These are phyloP conservation scores for Salarias fasciatus DNA, from an alignment of 2,797 vertebrate species.

Conservation along the genomic window DNA sequence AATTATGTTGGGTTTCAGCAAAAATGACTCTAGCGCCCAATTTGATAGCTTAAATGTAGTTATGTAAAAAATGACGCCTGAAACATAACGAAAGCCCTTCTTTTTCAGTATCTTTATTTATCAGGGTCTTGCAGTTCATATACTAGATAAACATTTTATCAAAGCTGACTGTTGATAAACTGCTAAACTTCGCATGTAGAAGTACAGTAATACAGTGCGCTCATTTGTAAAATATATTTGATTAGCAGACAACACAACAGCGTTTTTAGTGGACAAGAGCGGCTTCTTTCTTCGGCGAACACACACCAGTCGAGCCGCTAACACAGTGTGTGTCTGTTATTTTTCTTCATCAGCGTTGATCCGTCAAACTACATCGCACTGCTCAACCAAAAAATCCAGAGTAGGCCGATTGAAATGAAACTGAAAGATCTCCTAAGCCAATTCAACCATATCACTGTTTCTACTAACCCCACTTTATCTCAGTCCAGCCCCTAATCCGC, in stretches of 20 bases:
- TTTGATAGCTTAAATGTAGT: no score
- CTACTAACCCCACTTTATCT: conserved; percentile 54
- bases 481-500: conserved; percentile 44
- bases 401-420: conserved; percentile 59
- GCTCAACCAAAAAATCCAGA: conserved; percentile 30
- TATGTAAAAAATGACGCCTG: no score
- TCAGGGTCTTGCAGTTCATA: no score
- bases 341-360: conserved; percentile 41
- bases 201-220: not conserved
- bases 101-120: not conserved
- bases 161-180: conserved; percentile 8
- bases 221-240: not conserved
- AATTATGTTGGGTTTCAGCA: conserved; percentile 6
- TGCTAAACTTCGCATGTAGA: no score
- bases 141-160: not conserved
- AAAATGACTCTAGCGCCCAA: no score
- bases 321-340: conserved; percentile 4
- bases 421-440: conserved; percentile 55
- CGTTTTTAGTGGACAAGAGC: not conserved
- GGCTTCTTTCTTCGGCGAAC: conserved; percentile 5
- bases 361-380: conserved; percentile 26
- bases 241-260: not conserved
- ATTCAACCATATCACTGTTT: conserved; percentile 55
- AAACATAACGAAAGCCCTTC: not conserved
- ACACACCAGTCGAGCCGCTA: conserved; percentile 4